These are phyloP conservation scores for Potorous gilbertii DNA, from an alignment of 2,797 vertebrate genomes.

Conservation along the genomic window DNA sequence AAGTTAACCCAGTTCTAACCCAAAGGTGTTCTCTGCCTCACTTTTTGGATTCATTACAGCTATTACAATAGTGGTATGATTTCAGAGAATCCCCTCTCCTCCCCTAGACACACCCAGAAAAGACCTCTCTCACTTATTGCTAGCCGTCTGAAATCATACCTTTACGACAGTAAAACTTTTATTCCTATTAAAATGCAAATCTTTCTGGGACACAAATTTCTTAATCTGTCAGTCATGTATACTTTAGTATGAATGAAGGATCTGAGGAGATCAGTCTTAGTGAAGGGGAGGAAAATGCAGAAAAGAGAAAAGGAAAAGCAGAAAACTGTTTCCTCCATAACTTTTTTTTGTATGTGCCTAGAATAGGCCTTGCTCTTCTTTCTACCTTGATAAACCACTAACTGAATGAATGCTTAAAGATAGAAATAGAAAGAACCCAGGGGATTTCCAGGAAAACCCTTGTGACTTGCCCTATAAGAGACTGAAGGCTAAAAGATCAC, in stretches of 20 bases:
- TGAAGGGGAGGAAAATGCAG: too few relatives aligned
- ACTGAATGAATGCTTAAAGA: background rate
- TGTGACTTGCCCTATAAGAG: background rate
- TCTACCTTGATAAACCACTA: background rate
- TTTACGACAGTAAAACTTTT: background rate
- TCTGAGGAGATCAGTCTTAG: background rate
- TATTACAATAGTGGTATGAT: background rate
- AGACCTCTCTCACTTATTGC: background rate
- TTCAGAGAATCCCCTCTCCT: background rate
- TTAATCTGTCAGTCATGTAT: background rate
- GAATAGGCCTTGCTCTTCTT: background rate
- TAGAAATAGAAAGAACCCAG: background rate
- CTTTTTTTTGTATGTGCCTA: background rate
- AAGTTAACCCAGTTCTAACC: background rate
- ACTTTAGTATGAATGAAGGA: background rate
- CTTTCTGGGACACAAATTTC: background rate
- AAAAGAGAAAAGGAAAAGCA: background rate
- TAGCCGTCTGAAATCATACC: background rate
- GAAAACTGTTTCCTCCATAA: fast-evolving
- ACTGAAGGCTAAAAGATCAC: background rate
- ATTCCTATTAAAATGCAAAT: background rate
- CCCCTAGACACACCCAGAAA: background rate
- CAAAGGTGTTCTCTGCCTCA: background rate
- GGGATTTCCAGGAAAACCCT: background rate
- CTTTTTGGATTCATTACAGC: background rate